Conservation (phyloP, 1,140 invertebrate genomes). For the Papilio xuthus region DNA sequence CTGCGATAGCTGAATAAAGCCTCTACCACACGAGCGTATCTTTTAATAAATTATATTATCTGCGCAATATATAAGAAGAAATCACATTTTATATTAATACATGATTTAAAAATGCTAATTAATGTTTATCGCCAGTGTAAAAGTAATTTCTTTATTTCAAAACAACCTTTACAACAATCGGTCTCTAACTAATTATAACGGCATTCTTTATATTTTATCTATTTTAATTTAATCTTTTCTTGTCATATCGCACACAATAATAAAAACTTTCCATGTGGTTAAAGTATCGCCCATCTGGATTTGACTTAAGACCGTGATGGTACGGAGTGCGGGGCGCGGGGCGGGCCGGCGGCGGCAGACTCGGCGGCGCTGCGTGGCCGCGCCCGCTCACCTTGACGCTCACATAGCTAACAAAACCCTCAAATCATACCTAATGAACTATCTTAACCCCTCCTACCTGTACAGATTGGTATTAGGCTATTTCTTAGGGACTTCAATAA, state of each 20-base stretch:
- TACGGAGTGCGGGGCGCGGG: conserved; percentile 30
- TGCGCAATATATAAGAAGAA: neutral
- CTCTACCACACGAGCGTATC: neutral
- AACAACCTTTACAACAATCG: too few species aligned
- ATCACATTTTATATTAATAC: neutral
- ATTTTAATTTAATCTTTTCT: too few species aligned
- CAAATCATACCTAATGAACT: conserved; percentile 43
- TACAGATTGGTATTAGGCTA: neutral
- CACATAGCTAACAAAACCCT: conserved; percentile 50
- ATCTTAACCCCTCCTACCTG: neutral
- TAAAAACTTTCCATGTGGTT: neutral
- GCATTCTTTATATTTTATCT: too few species aligned
- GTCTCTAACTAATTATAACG: too few species aligned
- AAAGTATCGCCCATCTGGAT: neutral
- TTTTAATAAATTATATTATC: neutral
- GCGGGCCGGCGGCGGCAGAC: conserved; percentile 50
- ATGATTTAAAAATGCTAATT: neutral
- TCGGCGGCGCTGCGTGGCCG: conserved; percentile 52
- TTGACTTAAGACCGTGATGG: neutral
- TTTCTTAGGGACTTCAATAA: neutral
- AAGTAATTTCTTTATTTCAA: too few species aligned
- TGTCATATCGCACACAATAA: too few species aligned
- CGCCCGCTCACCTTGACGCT: conserved; percentile 58
- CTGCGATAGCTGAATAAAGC: conserved; percentile 41
- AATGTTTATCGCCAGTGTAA: too few species aligned